phyloP scores from a whole-genome alignment of 23 tunicate genomes.

The Styela clava region DNA sequence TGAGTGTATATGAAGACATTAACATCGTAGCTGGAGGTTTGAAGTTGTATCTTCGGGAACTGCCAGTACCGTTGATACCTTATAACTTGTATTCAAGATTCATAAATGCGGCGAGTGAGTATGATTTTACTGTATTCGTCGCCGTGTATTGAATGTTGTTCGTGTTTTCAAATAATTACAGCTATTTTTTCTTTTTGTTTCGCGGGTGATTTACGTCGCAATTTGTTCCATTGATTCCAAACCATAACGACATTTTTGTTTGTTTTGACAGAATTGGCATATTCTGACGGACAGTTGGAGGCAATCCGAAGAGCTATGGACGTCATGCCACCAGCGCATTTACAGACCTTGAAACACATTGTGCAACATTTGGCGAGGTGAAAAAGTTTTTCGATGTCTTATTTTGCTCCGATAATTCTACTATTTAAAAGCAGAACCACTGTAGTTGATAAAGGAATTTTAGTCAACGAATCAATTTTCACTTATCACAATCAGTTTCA shows the following conservation, averaged over 20 bases:
- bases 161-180: background rate
- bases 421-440: background rate
- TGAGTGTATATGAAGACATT: conserved; percentile 51
- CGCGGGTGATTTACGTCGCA: background rate
- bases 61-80: conserved; percentile 79
- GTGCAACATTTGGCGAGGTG: conserved; percentile 85
- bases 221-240: background rate
- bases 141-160: background rate
- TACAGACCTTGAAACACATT: conserved; percentile 58
- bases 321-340: conserved; percentile 82
- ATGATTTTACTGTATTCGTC: background rate
- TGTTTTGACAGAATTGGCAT: conserved; percentile 48
- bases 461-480: background rate
- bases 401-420: background rate
- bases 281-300: conserved; percentile 51
- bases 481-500: background rate
- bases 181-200: too few species aligned
- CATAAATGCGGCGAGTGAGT: conserved; percentile 91
- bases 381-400: background rate
- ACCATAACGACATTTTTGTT: background rate
- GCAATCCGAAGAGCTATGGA: conserved; percentile 62
- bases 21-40: conserved; percentile 76
- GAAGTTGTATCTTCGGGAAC: conserved; percentile 78
- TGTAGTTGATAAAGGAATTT: background rate
- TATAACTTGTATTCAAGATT: conserved; percentile 73